Percentiles rank a stretch among this genome's conserved stretches.
Conservation (phyloP, 1,140 invertebrate genomes). For the Eriosoma lanigerum region DNA sequence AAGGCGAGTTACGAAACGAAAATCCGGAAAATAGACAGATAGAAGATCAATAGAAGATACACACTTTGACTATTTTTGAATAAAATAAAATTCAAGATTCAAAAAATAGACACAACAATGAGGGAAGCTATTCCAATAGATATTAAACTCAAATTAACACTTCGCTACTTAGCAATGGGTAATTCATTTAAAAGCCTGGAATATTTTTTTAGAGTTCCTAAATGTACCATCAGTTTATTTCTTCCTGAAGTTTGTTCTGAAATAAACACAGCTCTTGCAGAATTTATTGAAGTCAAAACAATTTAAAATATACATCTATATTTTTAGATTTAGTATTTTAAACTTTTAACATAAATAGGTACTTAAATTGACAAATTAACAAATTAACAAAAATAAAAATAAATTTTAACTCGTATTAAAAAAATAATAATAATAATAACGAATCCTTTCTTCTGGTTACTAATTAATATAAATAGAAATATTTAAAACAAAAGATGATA, state of each 20-base stretch:
- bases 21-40: too few species aligned
- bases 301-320: not conserved
- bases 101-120: constrained; percentile 9
- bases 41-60: too few species aligned
- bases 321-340: not conserved
- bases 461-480: constrained; percentile 6
- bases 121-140: constrained; percentile 26
- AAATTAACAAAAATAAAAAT: not conserved
- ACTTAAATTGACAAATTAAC: too few species aligned
- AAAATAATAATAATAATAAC: not conserved
- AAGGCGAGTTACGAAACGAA: too few species aligned
- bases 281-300: constrained; percentile 6
- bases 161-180: constrained; percentile 26
- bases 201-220: constrained; percentile 56
- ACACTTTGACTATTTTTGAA: constrained; percentile 3
- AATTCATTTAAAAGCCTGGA: constrained; percentile 56
- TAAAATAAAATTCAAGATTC: not conserved
- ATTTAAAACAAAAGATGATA: constrained; percentile 21
- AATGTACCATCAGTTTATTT: constrained; percentile 55
- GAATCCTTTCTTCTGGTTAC: not conserved
- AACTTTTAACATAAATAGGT: too few species aligned
- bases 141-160: constrained; percentile 23
- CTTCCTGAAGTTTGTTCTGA: constrained; percentile 51
- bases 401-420: not conserved
- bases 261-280: not conserved